Percentiles rank a stretch among this genome's conserved stretches.
phyloP scores from a whole-genome alignment of 1,140 invertebrate genomes.

The Leptonema lineaticorne region DNA sequence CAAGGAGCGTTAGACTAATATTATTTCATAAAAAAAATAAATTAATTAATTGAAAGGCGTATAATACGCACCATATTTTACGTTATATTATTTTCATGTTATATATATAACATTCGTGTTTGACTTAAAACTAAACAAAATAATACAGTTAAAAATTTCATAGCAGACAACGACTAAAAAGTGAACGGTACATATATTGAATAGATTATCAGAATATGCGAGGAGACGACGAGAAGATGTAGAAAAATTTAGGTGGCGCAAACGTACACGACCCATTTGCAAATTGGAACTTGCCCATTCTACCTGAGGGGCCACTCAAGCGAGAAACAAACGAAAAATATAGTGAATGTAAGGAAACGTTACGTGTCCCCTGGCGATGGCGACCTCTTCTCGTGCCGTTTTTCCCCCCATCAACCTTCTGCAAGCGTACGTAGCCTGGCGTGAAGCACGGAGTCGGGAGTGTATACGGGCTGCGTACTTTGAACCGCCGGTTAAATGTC shows the following conservation, averaged over 20 bases:
- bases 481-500: constrained; percentile 29
- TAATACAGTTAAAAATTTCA: too few species aligned
- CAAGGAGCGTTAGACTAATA: constrained; percentile 14
- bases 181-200: constrained; percentile 16
- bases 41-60: too few species aligned
- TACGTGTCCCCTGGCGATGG: constrained; percentile 21
- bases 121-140: too few species aligned
- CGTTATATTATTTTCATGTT: too few species aligned
- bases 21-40: too few species aligned
- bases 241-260: constrained; percentile 2
- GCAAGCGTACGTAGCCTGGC: background rate
- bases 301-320: constrained; percentile 19
- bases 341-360: constrained; percentile 27
- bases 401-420: too few species aligned
- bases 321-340: constrained; percentile 30
- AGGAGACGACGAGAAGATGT: background rate
- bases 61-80: too few species aligned
- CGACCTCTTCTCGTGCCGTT: background rate
- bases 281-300: constrained; percentile 36
- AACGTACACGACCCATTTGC: constrained; percentile 32
- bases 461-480: background rate
- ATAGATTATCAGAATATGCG: background rate
- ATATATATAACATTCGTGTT: too few species aligned
- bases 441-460: background rate
- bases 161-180: background rate